Evolutionary conservation across 2,113 vertebrate species (phyloP), one percentile per base, ranked within the genome.

Genomic region (Carassius carassius): DNA sequence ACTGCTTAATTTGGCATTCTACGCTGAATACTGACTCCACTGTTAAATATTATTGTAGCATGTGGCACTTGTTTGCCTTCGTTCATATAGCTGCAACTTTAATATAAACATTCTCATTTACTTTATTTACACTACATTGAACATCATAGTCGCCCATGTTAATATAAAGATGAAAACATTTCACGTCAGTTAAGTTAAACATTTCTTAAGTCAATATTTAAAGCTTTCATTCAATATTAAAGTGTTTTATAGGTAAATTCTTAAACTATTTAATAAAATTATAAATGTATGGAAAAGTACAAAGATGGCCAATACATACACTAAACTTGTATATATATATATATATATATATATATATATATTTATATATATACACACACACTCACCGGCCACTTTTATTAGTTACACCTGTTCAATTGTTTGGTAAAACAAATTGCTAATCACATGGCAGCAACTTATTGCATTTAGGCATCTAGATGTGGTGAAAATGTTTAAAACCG

Each of bases 201-300:
- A 60, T 10, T 17, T 44, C 14, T 76, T 9, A 25, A 16, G 23
- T 54, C 47, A 29, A 17, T 32, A 37, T 32, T 56, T 58, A 58
- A 58, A 78, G 5, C 25, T 56, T 78, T 60, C 8, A n/a, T 7
- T 78, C 3, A 63, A 47, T 63, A 65, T 79, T 79, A 47, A 79
- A 67, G 10, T 12, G 60, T 67, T 80, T 47, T 16, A 47, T 9
- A 25, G 11, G 13, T 49, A 49, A 65, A 81, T 32, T 47, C 1
- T 80, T 25, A 81, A 29, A 8, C 47, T 41, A 41, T 41, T 41
- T 41, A 41, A 41, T 41, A 41, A 41, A 7, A 7, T 17, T n/a
- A n/a, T n/a, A n/a, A n/a, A n/a, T n/a, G n/a, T n/a, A n/a, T n/a
- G n/a, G n/a, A n/a, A n/a, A n/a, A n/a, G n/a, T n/a, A n/a, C n/a